Percentiles rank a stretch among this genome's conserved stretches.
phyloP scores from a whole-genome alignment of 2,888 invertebrate genomes.

The Listrodromus nycthemerus region DNA sequence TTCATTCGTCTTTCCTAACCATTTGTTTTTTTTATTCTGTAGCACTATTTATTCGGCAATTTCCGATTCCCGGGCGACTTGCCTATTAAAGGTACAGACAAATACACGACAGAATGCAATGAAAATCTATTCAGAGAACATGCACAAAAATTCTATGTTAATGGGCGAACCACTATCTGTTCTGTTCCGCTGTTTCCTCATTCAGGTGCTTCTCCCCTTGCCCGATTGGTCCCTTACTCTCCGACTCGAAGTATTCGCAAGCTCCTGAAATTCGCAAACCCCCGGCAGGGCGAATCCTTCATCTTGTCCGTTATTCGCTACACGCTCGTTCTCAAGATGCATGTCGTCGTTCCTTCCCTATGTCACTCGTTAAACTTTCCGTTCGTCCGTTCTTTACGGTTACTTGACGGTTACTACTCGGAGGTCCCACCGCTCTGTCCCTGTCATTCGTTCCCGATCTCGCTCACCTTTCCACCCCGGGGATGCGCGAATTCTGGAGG shows the following conservation, averaged over 20 bases:
- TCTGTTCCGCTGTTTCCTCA: background rate
- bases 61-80: background rate
- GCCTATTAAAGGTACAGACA: background rate
- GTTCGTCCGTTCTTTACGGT: conserved; percentile 49
- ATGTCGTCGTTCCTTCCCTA: background rate
- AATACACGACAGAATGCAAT: background rate
- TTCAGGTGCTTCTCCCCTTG: background rate
- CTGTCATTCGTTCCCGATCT: conserved; percentile 65
- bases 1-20: conserved; percentile 12
- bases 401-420: conserved; percentile 37
- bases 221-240: background rate
- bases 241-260: background rate
- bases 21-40: background rate
- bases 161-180: no score
- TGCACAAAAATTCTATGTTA: no score
- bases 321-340: background rate
- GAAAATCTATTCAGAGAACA: no score
- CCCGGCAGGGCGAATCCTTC: background rate
- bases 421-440: conserved; percentile 46
- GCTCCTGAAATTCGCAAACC: background rate
- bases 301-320: conserved; percentile 4
- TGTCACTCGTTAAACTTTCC: conserved; percentile 25
- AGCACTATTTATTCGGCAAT: background rate
- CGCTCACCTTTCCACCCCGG: conserved; percentile 50
- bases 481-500: conserved; percentile 64